phyloP scores from a whole-genome alignment of 1,140 invertebrate species.

The Radopholus similis region DNA sequence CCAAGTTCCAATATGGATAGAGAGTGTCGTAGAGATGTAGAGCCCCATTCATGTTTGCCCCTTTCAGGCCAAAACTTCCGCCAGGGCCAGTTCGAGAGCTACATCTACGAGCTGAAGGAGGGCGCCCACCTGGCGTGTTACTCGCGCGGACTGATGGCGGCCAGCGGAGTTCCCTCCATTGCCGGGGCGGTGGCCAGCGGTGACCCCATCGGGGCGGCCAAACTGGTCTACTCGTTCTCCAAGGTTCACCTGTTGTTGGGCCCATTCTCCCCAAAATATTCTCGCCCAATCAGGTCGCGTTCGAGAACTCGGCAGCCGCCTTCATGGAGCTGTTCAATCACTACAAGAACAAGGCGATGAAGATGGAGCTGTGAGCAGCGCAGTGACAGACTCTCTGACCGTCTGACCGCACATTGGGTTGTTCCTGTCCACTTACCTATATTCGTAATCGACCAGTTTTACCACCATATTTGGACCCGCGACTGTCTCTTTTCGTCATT shows the following conservation, averaged over 20 bases:
- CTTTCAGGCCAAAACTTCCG: constrained; percentile 45
- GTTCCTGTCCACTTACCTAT: no score
- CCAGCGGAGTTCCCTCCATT: constrained; percentile 22
- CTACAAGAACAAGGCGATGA: constrained; percentile 35
- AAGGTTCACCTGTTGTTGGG: not conserved
- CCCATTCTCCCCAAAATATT: not conserved
- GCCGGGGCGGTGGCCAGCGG: constrained; percentile 31
- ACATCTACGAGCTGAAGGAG: constrained; percentile 36
- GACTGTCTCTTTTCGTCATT: no score
- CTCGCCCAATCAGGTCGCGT: not conserved
- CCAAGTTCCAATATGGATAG: no score
- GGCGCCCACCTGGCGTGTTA: constrained; percentile 37
- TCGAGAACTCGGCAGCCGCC: constrained; percentile 20
- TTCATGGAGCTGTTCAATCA: constrained; percentile 29
- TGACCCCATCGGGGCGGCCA: constrained; percentile 28
- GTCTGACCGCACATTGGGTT: no score
- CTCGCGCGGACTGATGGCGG: constrained; percentile 44
- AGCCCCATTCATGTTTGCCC: no score
- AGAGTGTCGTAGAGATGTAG: no score
- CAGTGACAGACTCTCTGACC: no score
- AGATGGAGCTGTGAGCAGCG: constrained; percentile 31
- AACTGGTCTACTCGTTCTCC: constrained; percentile 23
- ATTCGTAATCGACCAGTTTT: no score
- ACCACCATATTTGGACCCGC: no score
- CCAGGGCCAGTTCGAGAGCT: constrained; percentile 45